Conservation (phyloP, 2,797 vertebrate genomes). For the Hafferia zeledoni region DNA sequence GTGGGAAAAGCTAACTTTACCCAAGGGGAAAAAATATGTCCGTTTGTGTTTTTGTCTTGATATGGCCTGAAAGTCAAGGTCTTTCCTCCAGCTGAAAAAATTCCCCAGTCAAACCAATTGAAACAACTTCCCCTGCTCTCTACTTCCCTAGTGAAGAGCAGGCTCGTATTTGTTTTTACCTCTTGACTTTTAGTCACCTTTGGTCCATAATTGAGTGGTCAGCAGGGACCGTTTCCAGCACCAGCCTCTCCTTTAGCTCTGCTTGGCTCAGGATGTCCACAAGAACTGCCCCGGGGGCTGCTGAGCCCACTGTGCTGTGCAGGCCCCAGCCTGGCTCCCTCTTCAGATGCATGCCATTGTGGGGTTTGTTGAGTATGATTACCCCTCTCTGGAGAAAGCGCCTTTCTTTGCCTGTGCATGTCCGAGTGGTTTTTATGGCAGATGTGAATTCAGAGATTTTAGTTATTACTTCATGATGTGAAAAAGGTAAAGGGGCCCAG, state of each 20-base stretch:
- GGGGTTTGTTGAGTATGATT: neutral
- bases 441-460: neutral
- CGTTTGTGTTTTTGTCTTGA: neutral
- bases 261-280: neutral
- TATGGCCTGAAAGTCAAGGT: neutral
- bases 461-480: neutral
- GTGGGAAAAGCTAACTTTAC: neutral
- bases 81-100: neutral
- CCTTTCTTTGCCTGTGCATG: neutral
- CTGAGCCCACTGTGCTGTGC: neutral
- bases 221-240: neutral
- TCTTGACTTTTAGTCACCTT: constrained; percentile 1
- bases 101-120: neutral
- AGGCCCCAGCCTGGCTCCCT: neutral
- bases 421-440: neutral
- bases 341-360: neutral
- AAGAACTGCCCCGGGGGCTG: neutral
- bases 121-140: neutral
- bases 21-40: neutral
- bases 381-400: neutral
- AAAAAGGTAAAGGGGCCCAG: neutral
- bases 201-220: accelerated
- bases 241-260: neutral
- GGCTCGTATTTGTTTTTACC: neutral
- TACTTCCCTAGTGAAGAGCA: neutral